These are phyloP conservation scores for Collichthys lucidus DNA, from an alignment of 2,113 vertebrate genomes.

Conservation along the genomic window DNA sequence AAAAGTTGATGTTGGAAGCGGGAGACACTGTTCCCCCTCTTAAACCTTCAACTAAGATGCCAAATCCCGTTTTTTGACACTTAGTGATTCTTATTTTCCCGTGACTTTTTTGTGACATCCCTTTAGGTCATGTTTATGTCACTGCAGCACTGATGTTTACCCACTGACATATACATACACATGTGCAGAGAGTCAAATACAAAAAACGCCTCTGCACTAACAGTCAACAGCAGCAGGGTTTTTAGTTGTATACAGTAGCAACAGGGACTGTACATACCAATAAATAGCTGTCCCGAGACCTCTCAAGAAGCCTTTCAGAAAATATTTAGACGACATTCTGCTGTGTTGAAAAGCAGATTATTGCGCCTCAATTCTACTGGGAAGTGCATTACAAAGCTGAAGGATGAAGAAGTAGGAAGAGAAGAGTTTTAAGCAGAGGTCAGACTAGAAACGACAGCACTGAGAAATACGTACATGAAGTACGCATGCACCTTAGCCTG, in stretches of 20 bases:
- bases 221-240: slow-evolving; percentile 56
- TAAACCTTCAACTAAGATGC: slow-evolving; percentile 91
- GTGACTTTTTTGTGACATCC: slow-evolving; percentile 82
- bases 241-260: slow-evolving; percentile 56
- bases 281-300: slow-evolving; percentile 57
- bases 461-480: slow-evolving; percentile 37
- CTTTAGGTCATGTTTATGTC: slow-evolving; percentile 72
- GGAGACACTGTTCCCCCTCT: slow-evolving; percentile 82
- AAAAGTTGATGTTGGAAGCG: slow-evolving; percentile 87
- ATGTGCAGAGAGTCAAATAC: slow-evolving; percentile 40
- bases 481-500: slow-evolving; percentile 56
- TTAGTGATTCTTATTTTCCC: slow-evolving; percentile 90
- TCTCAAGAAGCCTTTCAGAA: slow-evolving; percentile 61
- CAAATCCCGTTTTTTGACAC: slow-evolving; percentile 89
- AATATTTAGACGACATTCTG: slow-evolving; percentile 28
- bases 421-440: slow-evolving; percentile 35
- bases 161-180: slow-evolving; percentile 25
- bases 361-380: slow-evolving; percentile 3
- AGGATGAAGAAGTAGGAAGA: slow-evolving; percentile 19
- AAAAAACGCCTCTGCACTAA: slow-evolving; percentile 18
- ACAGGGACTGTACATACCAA: slow-evolving; percentile 61
- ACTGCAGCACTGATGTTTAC: slow-evolving; percentile 65
- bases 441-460: slow-evolving; percentile 42
- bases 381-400: slow-evolving; percentile 5
- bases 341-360: slow-evolving; percentile 12